phyloP scores from a whole-genome alignment of 1,140 invertebrate species.

The Maconellicoccus hirsutus region DNA sequence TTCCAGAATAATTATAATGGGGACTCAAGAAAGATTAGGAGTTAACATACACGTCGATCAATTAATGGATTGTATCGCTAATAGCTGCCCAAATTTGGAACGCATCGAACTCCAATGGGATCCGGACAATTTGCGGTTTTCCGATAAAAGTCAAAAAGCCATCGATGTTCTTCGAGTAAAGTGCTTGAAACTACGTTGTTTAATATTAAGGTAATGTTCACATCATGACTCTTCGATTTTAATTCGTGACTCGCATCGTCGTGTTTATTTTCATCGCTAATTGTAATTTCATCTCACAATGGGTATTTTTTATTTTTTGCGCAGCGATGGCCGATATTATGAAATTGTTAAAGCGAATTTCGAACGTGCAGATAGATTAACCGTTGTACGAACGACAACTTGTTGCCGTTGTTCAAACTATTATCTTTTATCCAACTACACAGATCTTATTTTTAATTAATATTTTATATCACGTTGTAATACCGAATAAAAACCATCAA shows the following conservation, averaged over 20 bases:
- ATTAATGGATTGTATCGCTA: constrained; percentile 93
- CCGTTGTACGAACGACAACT: constrained; percentile 90
- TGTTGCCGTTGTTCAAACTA: constrained; percentile 84
- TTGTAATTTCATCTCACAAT: neutral
- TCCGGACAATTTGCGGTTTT: constrained; percentile 93
- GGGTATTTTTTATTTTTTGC: constrained; percentile 32
- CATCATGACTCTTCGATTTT: too few species aligned
- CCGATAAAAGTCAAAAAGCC: constrained; percentile 96
- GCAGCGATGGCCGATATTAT: constrained; percentile 95
- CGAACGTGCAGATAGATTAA: constrained; percentile 89
- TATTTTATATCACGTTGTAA: too few species aligned
- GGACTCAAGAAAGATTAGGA: constrained; percentile 87
- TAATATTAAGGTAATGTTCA: constrained; percentile 59
- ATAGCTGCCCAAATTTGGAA: constrained; percentile 77
- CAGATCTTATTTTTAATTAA: constrained; percentile 84
- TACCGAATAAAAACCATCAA: neutral
- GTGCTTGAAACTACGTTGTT: constrained; percentile 69
- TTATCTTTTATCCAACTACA: constrained; percentile 82
- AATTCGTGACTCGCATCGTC: too few species aligned
- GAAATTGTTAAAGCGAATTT: constrained; percentile 99
- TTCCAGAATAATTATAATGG: constrained; percentile 87
- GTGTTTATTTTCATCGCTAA: too few species aligned
- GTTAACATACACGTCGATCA: constrained; percentile 96
- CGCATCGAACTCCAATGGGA: constrained; percentile 95
- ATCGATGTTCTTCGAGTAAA: constrained; percentile 83